Evolutionary conservation across 2,113 vertebrate genomes (phyloP).

Genomic region (Tragelaphus imberbis): DNA sequence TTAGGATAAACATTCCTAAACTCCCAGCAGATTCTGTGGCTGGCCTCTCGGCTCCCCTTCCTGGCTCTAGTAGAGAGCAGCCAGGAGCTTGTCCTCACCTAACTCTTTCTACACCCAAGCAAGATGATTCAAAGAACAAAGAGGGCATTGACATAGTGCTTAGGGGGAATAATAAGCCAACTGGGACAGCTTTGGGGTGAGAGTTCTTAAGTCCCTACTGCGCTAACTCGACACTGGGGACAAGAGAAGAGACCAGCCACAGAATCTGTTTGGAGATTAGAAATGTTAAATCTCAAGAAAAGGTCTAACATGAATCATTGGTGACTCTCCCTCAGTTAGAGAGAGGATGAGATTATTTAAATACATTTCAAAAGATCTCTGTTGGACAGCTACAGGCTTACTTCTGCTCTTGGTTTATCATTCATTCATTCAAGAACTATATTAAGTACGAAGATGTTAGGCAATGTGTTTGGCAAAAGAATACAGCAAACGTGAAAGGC

Average conservation of each 20-base stretch:
- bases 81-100: neutral
- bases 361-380: neutral
- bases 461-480: neutral
- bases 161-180: neutral
- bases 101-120: neutral
- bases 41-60: neutral
- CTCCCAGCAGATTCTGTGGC: neutral
- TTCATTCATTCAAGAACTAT: neutral
- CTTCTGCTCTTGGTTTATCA: neutral
- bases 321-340: neutral
- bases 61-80: neutral
- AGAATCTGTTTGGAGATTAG: neutral
- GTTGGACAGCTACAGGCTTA: neutral
- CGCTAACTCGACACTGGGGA: neutral
- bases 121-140: neutral
- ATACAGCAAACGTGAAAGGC: neutral
- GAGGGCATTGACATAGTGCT: neutral
- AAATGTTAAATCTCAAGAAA: neutral
- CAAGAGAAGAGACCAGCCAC: neutral
- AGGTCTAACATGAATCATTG: neutral
- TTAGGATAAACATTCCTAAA: neutral
- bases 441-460: neutral
- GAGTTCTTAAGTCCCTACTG: neutral
- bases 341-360: neutral
- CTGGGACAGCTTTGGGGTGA: neutral